Evolutionary conservation across 2,797 vertebrate genomes (phyloP).

Genomic region (Crenuchus spilurus): DNA sequence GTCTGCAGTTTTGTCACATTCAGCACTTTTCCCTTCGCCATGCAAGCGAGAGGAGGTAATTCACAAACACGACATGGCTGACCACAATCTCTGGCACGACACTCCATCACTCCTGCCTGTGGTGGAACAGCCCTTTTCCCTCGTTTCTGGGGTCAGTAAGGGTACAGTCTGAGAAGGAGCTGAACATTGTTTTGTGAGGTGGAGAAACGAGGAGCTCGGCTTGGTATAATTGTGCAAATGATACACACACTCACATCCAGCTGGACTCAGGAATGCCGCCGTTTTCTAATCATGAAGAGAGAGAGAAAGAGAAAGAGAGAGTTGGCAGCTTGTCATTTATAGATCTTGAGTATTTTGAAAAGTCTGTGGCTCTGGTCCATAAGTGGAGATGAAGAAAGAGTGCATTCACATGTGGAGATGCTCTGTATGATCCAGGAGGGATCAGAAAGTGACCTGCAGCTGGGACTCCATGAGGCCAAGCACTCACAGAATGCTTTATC

Average conservation of each 20-base stretch:
- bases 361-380: conserved; percentile 35
- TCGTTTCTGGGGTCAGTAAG: conserved; percentile 32
- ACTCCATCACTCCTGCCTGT: conserved; percentile 34
- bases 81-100: conserved; percentile 24
- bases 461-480: conserved; percentile 14
- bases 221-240: conserved; percentile 33
- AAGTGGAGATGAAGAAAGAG: conserved; percentile 32
- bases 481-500: too few relatives aligned
- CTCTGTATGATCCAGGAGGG: conserved; percentile 13
- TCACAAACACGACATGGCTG: conserved; percentile 50
- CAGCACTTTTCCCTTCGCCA: conserved; percentile 31
- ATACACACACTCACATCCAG: conserved; percentile 8
- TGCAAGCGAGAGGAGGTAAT: conserved; percentile 30
- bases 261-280: conserved; percentile 6
- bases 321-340: conserved; percentile 60
- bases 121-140: conserved; percentile 26
- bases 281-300: conserved; percentile 29
- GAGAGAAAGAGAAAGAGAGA: conserved; percentile 23
- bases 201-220: background rate
- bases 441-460: conserved; percentile 30
- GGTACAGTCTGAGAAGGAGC: conserved; percentile 29
- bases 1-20: conserved; percentile 18
- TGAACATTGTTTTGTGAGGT: background rate
- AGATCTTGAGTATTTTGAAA: conserved; percentile 42
- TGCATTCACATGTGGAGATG: conserved; percentile 30